A percentile compares a stretch with the other conserved stretches of the same genome.
phyloP scores from a whole-genome alignment of 1,140 invertebrate species.

The Drosophila melanica region DNA sequence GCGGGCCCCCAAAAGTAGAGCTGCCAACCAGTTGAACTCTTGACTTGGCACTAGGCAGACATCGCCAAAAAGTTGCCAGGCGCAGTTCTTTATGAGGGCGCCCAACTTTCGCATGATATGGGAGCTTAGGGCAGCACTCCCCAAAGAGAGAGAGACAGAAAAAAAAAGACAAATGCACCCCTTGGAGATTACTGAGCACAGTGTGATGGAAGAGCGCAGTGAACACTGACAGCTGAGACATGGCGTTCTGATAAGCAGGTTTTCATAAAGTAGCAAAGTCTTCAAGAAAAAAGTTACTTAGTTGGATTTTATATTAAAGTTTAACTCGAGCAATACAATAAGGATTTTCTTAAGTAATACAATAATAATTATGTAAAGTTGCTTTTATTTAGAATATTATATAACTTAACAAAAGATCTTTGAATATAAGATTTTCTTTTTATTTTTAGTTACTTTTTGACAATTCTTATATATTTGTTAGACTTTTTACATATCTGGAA shows the following conservation, averaged over 20 bases:
- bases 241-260: conserved; percentile 6
- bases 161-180: conserved; percentile 4
- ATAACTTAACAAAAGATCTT: too few relatives aligned
- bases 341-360: too few relatives aligned
- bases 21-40: conserved; percentile 55
- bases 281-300: background rate
- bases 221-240: background rate
- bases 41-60: conserved; percentile 59
- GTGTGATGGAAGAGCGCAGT: conserved; percentile 12
- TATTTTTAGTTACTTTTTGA: background rate
- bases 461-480: background rate
- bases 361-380: too few relatives aligned
- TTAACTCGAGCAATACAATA: too few relatives aligned
- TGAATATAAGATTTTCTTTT: too few relatives aligned
- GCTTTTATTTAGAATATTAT: too few relatives aligned
- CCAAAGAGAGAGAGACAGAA: background rate
- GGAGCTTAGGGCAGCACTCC: conserved; percentile 29
- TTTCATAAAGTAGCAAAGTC: conserved; percentile 7
- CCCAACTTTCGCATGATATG: conserved; percentile 38
- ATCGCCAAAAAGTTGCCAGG: conserved; percentile 70
- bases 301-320: background rate
- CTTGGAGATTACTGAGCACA: conserved; percentile 28
- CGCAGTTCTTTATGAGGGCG: conserved; percentile 65
- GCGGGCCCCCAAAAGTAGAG: background rate
- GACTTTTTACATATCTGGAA: too few relatives aligned